phyloP scores from a whole-genome alignment of 2,113 vertebrate species.

The Oenanthe oenanthe region DNA sequence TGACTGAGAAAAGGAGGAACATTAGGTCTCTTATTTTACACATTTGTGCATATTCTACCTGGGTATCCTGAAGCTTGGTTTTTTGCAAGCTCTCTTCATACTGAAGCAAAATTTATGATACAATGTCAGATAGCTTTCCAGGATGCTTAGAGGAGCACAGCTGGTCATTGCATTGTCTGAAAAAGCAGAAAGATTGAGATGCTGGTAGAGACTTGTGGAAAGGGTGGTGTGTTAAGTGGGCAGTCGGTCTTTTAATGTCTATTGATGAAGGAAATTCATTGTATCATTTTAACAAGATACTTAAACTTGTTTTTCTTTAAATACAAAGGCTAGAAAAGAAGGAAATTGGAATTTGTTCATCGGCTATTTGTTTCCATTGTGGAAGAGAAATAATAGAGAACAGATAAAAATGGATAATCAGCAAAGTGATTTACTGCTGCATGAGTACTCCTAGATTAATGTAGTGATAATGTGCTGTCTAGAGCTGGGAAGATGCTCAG shows the following conservation, averaged over 20 bases:
- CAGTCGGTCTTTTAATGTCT: neutral
- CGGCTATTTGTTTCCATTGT: constrained; percentile 33
- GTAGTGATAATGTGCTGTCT: constrained; percentile 33
- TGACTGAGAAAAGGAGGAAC: neutral
- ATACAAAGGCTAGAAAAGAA: neutral
- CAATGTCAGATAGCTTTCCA: neutral
- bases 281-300: neutral
- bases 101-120: neutral
- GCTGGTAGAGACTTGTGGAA: neutral
- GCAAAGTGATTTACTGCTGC: constrained; percentile 32
- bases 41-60: neutral
- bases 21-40: neutral
- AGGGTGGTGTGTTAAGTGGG: neutral
- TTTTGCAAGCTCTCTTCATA: neutral
- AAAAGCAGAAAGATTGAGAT: neutral
- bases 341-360: neutral
- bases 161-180: neutral
- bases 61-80: neutral
- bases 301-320: constrained; percentile 3
- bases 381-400: constrained; percentile 23
- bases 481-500: neutral
- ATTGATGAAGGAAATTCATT: neutral
- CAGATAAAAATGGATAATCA: constrained; percentile 41
- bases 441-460: constrained; percentile 50
- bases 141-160: neutral